phyloP scores from a whole-genome alignment of 2,888 invertebrate genomes.

The Drosophila histrio region DNA sequence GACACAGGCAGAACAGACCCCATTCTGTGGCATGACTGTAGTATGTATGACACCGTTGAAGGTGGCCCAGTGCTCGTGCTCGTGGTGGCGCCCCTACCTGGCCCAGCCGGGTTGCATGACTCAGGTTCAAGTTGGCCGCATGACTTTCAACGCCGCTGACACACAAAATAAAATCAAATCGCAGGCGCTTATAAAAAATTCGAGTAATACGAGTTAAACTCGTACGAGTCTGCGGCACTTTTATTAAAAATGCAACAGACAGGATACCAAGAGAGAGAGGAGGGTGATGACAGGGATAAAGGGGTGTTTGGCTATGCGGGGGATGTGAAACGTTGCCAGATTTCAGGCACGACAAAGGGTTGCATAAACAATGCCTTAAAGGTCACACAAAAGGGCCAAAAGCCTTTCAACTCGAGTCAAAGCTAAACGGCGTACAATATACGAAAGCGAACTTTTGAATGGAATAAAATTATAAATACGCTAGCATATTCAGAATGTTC shows the following conservation, averaged over 20 bases:
- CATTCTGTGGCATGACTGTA: conserved; percentile 64
- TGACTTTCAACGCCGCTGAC: conserved; percentile 63
- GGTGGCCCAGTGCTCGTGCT: conserved; percentile 59
- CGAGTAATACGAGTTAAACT: conserved; percentile 35
- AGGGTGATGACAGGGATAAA: neutral
- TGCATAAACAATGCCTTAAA: conserved; percentile 36
- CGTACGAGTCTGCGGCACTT: conserved; percentile 29
- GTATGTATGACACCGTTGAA: conserved; percentile 68
- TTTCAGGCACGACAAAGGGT: conserved; percentile 28
- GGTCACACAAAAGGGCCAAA: conserved; percentile 18
- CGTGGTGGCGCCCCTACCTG: conserved; percentile 44
- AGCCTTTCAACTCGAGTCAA: conserved; percentile 7
- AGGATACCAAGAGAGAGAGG: neutral
- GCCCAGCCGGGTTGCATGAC: conserved; percentile 63
- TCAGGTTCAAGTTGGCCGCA: conserved; percentile 79
- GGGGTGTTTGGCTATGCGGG: neutral
- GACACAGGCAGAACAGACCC: conserved; percentile 50
- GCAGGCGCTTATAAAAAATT: conserved; percentile 53
- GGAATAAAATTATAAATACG: conserved; percentile 4
- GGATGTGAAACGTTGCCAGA: conserved; percentile 14
- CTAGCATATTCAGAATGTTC: neutral
- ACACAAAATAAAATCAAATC: conserved; percentile 64
- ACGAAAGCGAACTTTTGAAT: neutral
- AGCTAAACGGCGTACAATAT: conserved; percentile 3
- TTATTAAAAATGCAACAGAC: conserved; percentile 56